Percentiles rank a stretch among this genome's conserved stretches.
Conservation (phyloP, 1,140 invertebrate genomes). For the Brachionus plicatilis region DNA sequence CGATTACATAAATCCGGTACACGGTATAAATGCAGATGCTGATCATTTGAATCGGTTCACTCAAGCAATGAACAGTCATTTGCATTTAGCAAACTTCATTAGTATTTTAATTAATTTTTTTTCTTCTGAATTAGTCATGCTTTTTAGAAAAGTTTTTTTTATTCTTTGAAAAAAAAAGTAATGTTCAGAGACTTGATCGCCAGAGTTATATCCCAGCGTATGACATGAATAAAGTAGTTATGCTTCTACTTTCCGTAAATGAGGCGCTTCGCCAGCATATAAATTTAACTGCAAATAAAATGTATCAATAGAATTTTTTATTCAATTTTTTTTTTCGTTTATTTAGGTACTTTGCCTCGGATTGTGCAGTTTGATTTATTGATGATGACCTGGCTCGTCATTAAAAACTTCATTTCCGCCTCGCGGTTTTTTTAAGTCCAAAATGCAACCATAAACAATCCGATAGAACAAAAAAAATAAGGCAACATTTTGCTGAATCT, state of each 20-base stretch:
- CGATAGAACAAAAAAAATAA: no score
- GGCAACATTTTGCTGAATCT: no score
- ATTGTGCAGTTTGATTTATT: no score
- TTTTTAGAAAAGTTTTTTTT: neutral
- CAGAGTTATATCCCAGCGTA: neutral
- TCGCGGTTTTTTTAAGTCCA: no score
- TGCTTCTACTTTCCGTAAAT: neutral
- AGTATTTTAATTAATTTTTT: constrained; percentile 24
- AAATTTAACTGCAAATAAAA: neutral
- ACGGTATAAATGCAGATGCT: constrained; percentile 15
- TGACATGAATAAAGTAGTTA: neutral
- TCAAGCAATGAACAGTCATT: neutral
- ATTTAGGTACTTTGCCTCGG: no score
- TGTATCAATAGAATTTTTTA: no score
- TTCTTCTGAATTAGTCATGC: constrained; percentile 5
- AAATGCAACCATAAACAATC: no score
- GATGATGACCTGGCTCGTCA: no score
- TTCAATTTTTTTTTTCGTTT: neutral
- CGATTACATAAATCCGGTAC: constrained; percentile 4
- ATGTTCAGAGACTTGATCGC: neutral
- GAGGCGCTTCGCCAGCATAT: neutral
- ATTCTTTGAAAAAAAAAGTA: neutral
- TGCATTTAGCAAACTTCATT: neutral
- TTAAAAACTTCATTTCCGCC: no score
- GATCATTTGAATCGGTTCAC: neutral